These are phyloP conservation scores for Taphrorychus bicolor DNA, from an alignment of 2,888 invertebrate species.

Conservation along the genomic window DNA sequence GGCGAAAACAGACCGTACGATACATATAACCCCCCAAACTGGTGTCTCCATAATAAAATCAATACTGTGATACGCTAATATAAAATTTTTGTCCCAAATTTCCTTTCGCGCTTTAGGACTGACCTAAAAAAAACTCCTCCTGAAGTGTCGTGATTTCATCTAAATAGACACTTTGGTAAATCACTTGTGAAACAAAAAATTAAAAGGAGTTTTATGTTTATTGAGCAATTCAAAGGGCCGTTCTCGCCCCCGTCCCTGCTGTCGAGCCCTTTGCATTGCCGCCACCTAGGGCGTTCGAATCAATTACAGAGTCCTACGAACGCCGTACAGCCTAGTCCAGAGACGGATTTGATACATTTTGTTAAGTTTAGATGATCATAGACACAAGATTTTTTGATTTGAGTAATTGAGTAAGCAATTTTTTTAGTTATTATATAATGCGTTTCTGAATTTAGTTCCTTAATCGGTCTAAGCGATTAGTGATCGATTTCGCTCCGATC, in stretches of 20 bases:
- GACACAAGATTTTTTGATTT: no score
- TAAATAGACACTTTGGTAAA: neutral
- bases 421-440: no score
- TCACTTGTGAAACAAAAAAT: slow-evolving; percentile 23
- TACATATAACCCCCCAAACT: neutral
- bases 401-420: no score
- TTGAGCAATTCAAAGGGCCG: slow-evolving; percentile 21
- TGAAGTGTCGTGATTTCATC: neutral
- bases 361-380: no score
- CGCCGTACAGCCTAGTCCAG: slow-evolving; percentile 1
- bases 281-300: slow-evolving; percentile 18
- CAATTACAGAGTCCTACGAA: slow-evolving; percentile 21
- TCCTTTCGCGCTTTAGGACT: neutral
- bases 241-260: slow-evolving; percentile 5
- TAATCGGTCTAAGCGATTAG: no score
- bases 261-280: slow-evolving; percentile 13
- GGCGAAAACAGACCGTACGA: no score
- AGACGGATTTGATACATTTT: neutral
- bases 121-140: neutral
- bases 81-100: neutral
- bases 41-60: slow-evolving; percentile 12
- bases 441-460: no score
- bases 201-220: slow-evolving; percentile 28
- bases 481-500: no score
- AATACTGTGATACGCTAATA: neutral